A percentile compares a stretch with the other conserved stretches of the same genome.
phyloP scores from a whole-genome alignment of 1,140 invertebrate species.

The Asobara japonica region DNA sequence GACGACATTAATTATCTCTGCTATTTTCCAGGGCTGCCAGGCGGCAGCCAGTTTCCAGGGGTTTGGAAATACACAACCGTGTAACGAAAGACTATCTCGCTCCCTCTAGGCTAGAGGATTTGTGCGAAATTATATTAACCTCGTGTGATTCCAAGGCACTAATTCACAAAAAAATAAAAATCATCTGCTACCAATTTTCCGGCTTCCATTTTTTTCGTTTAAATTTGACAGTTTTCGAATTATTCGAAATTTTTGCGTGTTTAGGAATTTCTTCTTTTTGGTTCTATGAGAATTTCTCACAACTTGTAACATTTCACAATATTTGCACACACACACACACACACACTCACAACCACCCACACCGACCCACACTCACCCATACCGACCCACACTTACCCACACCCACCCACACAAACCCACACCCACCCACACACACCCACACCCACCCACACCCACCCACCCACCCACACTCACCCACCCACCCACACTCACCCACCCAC shows the following conservation, averaged over 20 bases:
- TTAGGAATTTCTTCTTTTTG: not conserved
- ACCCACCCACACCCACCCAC: no score
- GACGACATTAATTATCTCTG: conserved; percentile 60
- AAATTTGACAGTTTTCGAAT: not conserved
- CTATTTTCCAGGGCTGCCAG: conserved; percentile 51
- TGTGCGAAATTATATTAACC: conserved; percentile 59
- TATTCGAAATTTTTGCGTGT: not conserved
- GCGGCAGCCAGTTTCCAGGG: conserved; percentile 43
- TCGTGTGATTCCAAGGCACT: conserved; percentile 5
- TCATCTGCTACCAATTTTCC: not conserved
- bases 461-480: no score
- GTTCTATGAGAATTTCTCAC: no score
- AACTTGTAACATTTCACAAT: no score
- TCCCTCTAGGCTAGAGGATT: conserved; percentile 37
- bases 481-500: no score
- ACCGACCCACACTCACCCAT: no score
- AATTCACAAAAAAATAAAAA: no score
- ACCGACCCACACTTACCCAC: no score
- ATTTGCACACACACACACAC: no score
- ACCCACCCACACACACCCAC: no score
- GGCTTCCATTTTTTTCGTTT: not conserved
- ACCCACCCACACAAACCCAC: no score
- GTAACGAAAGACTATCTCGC: not conserved
- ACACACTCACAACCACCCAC: no score
- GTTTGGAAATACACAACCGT: conserved; percentile 4